Percentiles rank a stretch among this genome's conserved stretches.
Conservation (phyloP, 1,140 invertebrate genomes). For the Oncopodura yosiiana region DNA sequence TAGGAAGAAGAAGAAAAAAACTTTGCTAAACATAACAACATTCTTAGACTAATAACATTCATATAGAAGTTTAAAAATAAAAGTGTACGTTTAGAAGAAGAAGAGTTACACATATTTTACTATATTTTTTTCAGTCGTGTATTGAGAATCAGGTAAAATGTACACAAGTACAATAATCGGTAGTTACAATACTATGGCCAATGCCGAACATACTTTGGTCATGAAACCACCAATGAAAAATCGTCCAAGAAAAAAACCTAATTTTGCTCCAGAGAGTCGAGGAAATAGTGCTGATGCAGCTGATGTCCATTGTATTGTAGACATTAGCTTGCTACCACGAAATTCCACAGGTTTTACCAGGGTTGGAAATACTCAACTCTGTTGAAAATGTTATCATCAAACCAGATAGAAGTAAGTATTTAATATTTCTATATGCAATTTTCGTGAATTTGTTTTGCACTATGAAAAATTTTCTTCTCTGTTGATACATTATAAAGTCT, state of each 20-base stretch:
- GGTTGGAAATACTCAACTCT: constrained; percentile 8
- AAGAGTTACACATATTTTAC: too few relatives aligned
- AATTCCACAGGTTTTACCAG: constrained; percentile 15
- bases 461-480: too few relatives aligned
- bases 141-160: constrained; percentile 14
- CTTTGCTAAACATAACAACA: too few relatives aligned
- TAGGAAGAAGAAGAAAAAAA: too few relatives aligned
- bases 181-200: constrained; percentile 24
- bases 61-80: too few relatives aligned
- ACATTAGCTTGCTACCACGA: constrained; percentile 17
- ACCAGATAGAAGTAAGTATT: constrained; percentile 24
- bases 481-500: too few relatives aligned
- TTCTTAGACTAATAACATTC: too few relatives aligned
- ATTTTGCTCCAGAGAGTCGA: constrained; percentile 6
- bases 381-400: constrained; percentile 19
- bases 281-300: constrained; percentile 6
- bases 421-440: too few relatives aligned
- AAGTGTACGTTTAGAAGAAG: too few relatives aligned
- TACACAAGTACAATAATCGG: constrained; percentile 25
- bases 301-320: constrained; percentile 8
- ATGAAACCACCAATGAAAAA: constrained; percentile 23
- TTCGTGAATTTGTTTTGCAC: too few relatives aligned
- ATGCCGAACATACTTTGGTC: constrained; percentile 11
- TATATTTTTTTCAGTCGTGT: too few relatives aligned
- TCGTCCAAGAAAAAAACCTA: constrained; percentile 13